A percentile compares a stretch with the other conserved stretches of the same genome.
Conservation (phyloP, 2,888 invertebrate genomes). For the Anthophora plumipes region DNA sequence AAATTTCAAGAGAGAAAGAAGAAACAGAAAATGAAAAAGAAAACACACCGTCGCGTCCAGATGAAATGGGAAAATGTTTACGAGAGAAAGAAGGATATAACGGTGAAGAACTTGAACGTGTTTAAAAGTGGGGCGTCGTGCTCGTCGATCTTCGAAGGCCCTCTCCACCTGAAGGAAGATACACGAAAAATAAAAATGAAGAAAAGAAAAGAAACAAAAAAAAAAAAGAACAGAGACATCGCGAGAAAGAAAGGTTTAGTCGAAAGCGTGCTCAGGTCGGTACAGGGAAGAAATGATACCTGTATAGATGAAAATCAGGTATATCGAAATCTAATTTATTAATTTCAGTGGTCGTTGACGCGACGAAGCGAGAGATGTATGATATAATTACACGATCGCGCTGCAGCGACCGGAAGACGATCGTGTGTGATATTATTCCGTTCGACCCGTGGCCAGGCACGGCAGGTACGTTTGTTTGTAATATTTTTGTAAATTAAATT, state of each 20-base stretch:
- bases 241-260: conserved; percentile 23
- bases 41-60: conserved; percentile 34
- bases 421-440: conserved; percentile 56
- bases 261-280: conserved; percentile 64
- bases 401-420: conserved; percentile 39
- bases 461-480: conserved; percentile 52
- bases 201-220: not conserved
- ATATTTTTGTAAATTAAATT: conserved; percentile 64
- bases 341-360: conserved; percentile 22
- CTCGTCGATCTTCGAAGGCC: conserved; percentile 61
- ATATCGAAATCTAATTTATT: conserved; percentile 9
- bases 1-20: conserved; percentile 27
- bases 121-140: conserved; percentile 20
- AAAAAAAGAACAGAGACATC: not conserved
- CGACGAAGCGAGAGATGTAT: not conserved
- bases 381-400: not conserved
- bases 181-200: not conserved
- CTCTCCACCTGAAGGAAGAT: not conserved
- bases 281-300: not conserved
- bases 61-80: not conserved
- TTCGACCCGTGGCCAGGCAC: conserved; percentile 38
- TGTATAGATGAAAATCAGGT: too few species aligned
- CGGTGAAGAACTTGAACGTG: too few species aligned
- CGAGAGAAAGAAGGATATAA: not conserved
- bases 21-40: conserved; percentile 27